phyloP scores from a whole-genome alignment of 2,888 invertebrate species.

The Escarpia spicata region DNA sequence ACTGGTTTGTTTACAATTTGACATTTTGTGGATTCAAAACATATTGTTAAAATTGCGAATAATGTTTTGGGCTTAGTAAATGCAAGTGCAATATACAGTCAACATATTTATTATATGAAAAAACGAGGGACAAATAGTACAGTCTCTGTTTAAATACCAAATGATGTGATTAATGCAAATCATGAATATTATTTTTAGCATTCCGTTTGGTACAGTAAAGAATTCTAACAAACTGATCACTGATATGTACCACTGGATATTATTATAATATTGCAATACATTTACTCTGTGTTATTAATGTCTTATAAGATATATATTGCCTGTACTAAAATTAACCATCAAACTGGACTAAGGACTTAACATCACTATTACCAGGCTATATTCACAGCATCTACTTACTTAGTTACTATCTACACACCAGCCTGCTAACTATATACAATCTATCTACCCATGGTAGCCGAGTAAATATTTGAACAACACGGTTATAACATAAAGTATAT shows the following conservation, averaged over 20 bases:
- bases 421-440: not conserved
- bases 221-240: not conserved
- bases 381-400: not conserved
- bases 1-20: too few species aligned
- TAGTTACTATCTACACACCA: not conserved
- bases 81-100: too few species aligned
- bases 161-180: too few species aligned
- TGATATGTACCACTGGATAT: not conserved
- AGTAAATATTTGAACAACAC: not conserved
- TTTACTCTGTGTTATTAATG: not conserved
- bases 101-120: too few species aligned
- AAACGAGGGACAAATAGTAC: too few species aligned
- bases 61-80: too few species aligned
- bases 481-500: not conserved
- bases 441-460: not conserved
- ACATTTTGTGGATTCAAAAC: too few species aligned
- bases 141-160: too few species aligned
- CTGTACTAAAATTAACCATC: not conserved
- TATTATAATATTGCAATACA: not conserved
- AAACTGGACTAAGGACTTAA: not conserved
- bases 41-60: too few species aligned
- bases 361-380: not conserved
- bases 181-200: not conserved
- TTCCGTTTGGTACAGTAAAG: not conserved
- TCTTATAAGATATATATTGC: not conserved